A percentile compares a stretch with the other conserved stretches of the same genome.
These are phyloP conservation scores for Drosophila neonasuta DNA, from an alignment of 2,888 invertebrate species.

Conservation along the genomic window DNA sequence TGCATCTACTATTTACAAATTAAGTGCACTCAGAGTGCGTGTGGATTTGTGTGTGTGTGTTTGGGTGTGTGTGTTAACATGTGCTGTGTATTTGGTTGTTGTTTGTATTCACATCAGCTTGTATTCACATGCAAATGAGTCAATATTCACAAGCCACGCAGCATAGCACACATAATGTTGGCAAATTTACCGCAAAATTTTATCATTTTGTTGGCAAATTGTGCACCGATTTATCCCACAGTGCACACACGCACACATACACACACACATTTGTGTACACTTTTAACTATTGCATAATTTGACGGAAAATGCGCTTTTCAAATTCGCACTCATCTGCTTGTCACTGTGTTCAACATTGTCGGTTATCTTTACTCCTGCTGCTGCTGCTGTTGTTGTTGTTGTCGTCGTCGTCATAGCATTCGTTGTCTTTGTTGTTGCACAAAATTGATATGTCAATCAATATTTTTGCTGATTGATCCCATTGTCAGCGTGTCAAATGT, in stretches of 20 bases:
- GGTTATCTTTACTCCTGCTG: constrained; percentile 8
- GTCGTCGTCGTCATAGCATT: not conserved
- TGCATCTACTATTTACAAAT: constrained; percentile 59
- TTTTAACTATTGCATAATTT: constrained; percentile 20
- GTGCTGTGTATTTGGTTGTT: constrained; percentile 17
- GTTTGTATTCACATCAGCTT: constrained; percentile 17
- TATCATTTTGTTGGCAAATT: constrained; percentile 45
- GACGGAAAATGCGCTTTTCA: constrained; percentile 49
- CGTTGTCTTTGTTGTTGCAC: constrained; percentile 10
- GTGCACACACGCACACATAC: not conserved
- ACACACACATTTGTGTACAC: not conserved
- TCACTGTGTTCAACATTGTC: constrained; percentile 28
- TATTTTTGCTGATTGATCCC: constrained; percentile 59
- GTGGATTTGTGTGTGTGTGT: constrained; percentile 8
- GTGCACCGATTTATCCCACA: constrained; percentile 13
- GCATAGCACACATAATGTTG: constrained; percentile 29
- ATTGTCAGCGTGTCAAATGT: constrained; percentile 40
- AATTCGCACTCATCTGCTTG: constrained; percentile 48
- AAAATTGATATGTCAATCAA: constrained; percentile 68
- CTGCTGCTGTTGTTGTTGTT: not conserved
- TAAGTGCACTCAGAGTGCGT: constrained; percentile 43
- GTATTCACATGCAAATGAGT: constrained; percentile 38
- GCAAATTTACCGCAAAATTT: constrained; percentile 45
- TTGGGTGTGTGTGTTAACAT: not conserved
- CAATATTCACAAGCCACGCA: constrained; percentile 20